Evolutionary conservation across 2,888 invertebrate genomes (phyloP).

Genomic region (Caenorhabditis sp.): DNA sequence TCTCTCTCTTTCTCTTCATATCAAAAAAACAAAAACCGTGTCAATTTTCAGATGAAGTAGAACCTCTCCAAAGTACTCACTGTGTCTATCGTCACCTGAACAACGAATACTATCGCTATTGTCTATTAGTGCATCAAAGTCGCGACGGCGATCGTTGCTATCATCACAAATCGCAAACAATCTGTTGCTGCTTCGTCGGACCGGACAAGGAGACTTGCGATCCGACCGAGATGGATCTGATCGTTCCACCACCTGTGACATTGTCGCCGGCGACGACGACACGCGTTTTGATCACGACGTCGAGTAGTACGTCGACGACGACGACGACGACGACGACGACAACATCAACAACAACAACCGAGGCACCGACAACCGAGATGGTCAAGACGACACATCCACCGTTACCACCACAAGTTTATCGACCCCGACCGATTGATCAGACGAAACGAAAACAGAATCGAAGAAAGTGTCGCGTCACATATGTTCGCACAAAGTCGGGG

Average conservation of each 20-base stretch:
- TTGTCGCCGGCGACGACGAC: constrained; percentile 13
- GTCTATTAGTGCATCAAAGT: constrained; percentile 45
- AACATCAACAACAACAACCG: constrained; percentile 35
- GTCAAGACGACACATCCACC: constrained; percentile 33
- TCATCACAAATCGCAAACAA: constrained; percentile 50
- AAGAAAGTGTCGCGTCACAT: constrained; percentile 40
- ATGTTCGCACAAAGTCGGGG: constrained; percentile 37
- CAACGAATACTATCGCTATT: constrained; percentile 52
- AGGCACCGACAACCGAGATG: constrained; percentile 23
- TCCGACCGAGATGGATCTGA: constrained; percentile 52
- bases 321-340: constrained; percentile 21
- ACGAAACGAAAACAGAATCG: constrained; percentile 24
- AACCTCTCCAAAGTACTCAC: constrained; percentile 30
- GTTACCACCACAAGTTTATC: constrained; percentile 32
- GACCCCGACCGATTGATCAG: constrained; percentile 28
- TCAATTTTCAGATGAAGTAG: constrained; percentile 15
- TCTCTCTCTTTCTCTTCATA: no score
- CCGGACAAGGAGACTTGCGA: constrained; percentile 50
- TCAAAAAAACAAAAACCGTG: no score
- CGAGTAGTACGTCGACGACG: constrained; percentile 11
- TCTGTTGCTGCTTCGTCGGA: constrained; percentile 55
- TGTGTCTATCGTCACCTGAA: constrained; percentile 56
- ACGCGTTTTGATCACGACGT: constrained; percentile 28
- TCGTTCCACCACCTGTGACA: constrained; percentile 37
- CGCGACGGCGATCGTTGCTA: constrained; percentile 45